Base-by-base conservation (phyloP, 2,888 invertebrate genomes). In the Eilema caniola region DNA sequence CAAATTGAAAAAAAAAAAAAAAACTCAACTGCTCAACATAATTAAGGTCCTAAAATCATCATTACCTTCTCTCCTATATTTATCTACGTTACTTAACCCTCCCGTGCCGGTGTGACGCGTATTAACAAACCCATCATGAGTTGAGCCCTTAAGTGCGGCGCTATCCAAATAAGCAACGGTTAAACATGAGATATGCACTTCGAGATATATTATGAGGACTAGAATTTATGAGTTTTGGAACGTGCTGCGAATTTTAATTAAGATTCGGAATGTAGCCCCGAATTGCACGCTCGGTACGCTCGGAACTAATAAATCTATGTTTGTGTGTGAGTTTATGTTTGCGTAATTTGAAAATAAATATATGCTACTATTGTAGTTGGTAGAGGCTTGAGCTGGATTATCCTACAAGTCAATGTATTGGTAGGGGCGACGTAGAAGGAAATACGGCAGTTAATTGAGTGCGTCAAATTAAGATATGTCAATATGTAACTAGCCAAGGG, bases 41-140 rank as follows among this genome's bases (percentile, higher is more conserved):
- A 37, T 37, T 12, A 37, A 12, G 12, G 33, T 12, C 16, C 10
- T 53, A 53, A n/a, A 53, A 53, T 20, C 20, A 47, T 47, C 1
- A 47, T 47, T 7, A 47, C 14, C 5, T 47, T 20, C 10, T 7
- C 33, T 37, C 16, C 20, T 33, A 24, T 25, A 65, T 33, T 28
- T 62, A 56, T 47, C 53, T 53, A 12, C 0, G n/a, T n/a, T 14
- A 47, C n/a, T 20, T 31, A 53, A 41, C 41, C 59, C 60, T 59
- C 33, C 20, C 33, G 28, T 20, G 66, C 57, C 16, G 16, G 1
- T 62, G 67, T 73, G 70, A 72, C 65, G 73, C 75, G 79, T 81
- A 86, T 86, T 85, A 83, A 76, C 81, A 80, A 79, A 84, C 74
- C 79, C 80, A 73, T 84, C 79, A 82, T 79, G 77, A 60, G 62